phyloP scores from a whole-genome alignment of 2,113 vertebrate species.

The Leucoraja erinaceus region DNA sequence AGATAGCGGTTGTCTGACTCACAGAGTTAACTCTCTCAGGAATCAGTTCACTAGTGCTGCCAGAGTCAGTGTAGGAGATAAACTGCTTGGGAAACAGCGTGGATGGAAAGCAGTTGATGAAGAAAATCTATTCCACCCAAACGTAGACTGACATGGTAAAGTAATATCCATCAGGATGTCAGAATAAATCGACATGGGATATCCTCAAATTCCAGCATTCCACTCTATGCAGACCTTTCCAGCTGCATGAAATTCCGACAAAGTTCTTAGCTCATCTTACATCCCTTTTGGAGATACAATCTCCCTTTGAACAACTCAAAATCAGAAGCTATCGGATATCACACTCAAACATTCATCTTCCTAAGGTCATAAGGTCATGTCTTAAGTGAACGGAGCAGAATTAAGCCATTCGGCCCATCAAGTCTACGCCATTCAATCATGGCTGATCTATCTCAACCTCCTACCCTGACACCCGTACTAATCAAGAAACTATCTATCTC shows the following conservation, averaged over 20 bases:
- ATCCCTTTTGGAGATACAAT: not conserved
- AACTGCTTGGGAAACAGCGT: not conserved
- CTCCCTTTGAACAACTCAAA: too few species aligned
- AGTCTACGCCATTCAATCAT: too few species aligned
- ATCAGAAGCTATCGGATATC: slow-evolving; percentile 6
- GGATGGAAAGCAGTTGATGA: not conserved
- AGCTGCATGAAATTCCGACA: not conserved
- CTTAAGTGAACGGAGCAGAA: too few species aligned
- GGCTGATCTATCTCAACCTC: too few species aligned
- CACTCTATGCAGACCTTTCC: not conserved
- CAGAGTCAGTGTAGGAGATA: not conserved
- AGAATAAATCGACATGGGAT: slow-evolving; percentile 32
- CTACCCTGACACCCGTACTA: too few species aligned
- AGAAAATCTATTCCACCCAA: not conserved
- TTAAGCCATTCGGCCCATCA: too few species aligned
- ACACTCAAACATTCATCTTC: not conserved
- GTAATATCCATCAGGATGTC: slow-evolving; percentile 24
- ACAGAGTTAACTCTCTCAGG: too few species aligned
- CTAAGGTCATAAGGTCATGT: not conserved
- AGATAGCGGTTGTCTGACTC: not conserved
- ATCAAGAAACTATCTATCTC: too few species aligned
- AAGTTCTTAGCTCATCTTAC: not conserved
- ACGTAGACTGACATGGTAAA: not conserved
- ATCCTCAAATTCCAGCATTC: not conserved
- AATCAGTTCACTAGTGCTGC: not conserved